Percentiles rank a stretch among this genome's conserved stretches.
These are phyloP conservation scores for Chaetorhynchus papuensis DNA, from an alignment of 2,113 vertebrate species.

Conservation along the genomic window DNA sequence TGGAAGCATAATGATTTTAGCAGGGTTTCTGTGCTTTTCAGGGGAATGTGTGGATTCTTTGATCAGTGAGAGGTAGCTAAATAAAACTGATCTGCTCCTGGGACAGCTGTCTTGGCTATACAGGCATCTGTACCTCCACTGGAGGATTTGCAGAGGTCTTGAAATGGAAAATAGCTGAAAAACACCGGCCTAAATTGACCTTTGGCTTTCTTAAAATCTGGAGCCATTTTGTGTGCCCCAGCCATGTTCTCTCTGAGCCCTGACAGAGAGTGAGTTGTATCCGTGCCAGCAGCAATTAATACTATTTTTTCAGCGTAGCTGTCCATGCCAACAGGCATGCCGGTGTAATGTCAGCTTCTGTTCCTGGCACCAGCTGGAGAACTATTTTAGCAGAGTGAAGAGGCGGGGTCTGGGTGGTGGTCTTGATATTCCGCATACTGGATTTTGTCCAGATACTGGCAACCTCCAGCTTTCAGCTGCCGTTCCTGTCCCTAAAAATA, in stretches of 20 bases:
- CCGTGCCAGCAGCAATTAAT: conserved; percentile 11
- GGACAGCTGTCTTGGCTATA: not conserved
- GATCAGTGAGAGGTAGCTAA: not conserved
- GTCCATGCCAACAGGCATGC: conserved; percentile 8
- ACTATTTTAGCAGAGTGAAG: conserved; percentile 45
- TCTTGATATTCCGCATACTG: conserved; percentile 25
- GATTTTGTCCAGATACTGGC: conserved; percentile 22
- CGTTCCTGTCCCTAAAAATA: conserved; percentile 49
- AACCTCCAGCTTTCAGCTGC: conserved; percentile 29
- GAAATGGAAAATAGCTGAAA: not conserved
- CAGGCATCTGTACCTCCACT: not conserved
- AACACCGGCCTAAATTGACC: not conserved
- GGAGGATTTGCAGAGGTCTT: not conserved
- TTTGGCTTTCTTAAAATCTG: conserved; percentile 37
- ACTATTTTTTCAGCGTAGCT: not conserved
- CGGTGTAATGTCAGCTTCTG: conserved; percentile 29
- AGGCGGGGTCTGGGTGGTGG: conserved; percentile 15
- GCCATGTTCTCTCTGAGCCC: not conserved
- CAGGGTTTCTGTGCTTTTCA: not conserved
- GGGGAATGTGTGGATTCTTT: not conserved
- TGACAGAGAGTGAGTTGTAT: not conserved
- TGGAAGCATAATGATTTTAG: not conserved
- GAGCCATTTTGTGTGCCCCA: not conserved
- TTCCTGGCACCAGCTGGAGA: conserved; percentile 33
- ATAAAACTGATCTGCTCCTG: not conserved